Conservation (phyloP, 53 echinoderm and acorn worm species). For the Arbacia lixula region DNA sequence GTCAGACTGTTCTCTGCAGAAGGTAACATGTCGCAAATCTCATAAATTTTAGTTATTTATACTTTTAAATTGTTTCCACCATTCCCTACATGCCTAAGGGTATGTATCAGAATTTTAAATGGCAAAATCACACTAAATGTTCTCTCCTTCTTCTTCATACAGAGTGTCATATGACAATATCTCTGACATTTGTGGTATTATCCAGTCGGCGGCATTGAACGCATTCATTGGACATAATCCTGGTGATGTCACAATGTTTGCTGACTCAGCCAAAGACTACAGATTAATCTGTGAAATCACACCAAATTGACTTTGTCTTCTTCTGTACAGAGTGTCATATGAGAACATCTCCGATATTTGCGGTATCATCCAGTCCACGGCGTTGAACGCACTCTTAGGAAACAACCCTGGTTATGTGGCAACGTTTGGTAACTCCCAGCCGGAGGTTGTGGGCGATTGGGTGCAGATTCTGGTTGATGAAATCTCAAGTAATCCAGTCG, state of each 20-base stretch:
- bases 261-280: constrained; percentile 73
- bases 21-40: too few species aligned
- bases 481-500: constrained; percentile 59
- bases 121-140: too few species aligned
- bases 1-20: too few species aligned
- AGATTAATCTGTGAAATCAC: too few species aligned
- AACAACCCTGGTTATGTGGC: constrained; percentile 79
- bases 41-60: too few species aligned
- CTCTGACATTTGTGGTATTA: constrained; percentile 69
- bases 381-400: constrained; percentile 80
- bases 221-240: constrained; percentile 81
- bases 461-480: constrained; percentile 78
- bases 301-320: too few species aligned
- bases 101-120: too few species aligned
- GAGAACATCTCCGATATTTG: constrained; percentile 67
- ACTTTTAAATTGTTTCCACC: too few species aligned
- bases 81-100: too few species aligned
- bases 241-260: constrained; percentile 89
- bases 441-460: constrained; percentile 91
- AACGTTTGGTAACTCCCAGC: constrained; percentile 89
- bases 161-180: constrained; percentile 78
- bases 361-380: constrained; percentile 67
- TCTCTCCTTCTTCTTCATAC: constrained; percentile 6
- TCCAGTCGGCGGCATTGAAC: constrained; percentile 70
- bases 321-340: constrained; percentile 75